A percentile compares a stretch with the other conserved stretches of the same genome.
Conservation (phyloP, 2,113 vertebrate species). For the Alces alces region DNA sequence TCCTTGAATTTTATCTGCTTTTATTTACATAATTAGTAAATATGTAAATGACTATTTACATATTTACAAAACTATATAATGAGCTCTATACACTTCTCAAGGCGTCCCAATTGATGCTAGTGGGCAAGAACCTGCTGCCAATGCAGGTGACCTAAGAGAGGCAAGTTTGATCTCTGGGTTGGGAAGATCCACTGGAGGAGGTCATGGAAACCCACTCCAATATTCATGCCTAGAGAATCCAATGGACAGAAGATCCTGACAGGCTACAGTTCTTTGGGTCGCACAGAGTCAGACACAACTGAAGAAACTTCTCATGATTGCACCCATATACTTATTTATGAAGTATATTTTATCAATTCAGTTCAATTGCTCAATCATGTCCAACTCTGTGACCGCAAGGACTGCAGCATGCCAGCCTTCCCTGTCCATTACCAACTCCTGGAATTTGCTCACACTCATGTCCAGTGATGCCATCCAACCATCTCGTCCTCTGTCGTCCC, state of each 20-base stretch:
- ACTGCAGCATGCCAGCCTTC: not conserved
- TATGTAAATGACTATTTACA: not conserved
- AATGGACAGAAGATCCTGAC: not conserved
- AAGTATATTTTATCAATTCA: not conserved
- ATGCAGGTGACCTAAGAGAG: not conserved
- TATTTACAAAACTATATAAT: not conserved
- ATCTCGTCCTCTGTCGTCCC: not conserved
- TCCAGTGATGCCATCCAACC: not conserved
- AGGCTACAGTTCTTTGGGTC: not conserved
- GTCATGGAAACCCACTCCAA: not conserved
- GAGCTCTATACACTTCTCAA: not conserved
- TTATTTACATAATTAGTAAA: not conserved
- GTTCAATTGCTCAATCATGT: not conserved
- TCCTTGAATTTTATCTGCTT: slow-evolving; percentile 12
- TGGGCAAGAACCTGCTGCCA: not conserved
- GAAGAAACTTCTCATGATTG: not conserved
- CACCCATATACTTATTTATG: not conserved
- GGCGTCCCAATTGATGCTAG: not conserved
- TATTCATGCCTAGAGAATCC: not conserved
- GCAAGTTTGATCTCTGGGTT: not conserved
- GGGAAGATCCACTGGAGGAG: not conserved
- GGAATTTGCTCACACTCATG: not conserved
- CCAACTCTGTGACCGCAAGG: not conserved
- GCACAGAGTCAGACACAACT: not conserved
- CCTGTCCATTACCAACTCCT: not conserved